phyloP scores from a whole-genome alignment of 1,140 invertebrate genomes.

The Grapholita molesta region DNA sequence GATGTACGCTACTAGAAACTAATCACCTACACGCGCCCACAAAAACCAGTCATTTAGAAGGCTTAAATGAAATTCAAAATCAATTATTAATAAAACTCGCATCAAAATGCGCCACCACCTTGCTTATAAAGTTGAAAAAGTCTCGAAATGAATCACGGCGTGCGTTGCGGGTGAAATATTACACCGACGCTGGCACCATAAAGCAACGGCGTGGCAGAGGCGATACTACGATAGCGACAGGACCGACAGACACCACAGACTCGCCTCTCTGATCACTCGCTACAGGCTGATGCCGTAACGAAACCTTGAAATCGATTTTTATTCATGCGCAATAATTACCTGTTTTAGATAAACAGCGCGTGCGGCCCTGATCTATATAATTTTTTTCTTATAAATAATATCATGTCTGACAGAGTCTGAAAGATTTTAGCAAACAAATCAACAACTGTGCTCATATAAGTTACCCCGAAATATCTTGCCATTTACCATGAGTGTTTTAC shows the following conservation, averaged over 20 bases:
- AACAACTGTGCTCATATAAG: too few species aligned
- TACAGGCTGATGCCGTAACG: slow-evolving; percentile 51
- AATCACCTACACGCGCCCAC: neutral
- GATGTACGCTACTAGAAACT: neutral
- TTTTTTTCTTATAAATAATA: too few species aligned
- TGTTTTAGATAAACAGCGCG: too few species aligned
- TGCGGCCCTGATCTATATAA: too few species aligned
- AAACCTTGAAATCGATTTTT: neutral
- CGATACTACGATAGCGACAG: slow-evolving; percentile 76
- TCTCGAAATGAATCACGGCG: slow-evolving; percentile 73
- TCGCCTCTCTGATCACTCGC: slow-evolving; percentile 47
- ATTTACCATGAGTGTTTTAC: too few species aligned
- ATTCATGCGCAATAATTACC: too few species aligned
- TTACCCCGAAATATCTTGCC: too few species aligned
- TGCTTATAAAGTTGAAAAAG: slow-evolving; percentile 53
- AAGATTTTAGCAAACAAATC: too few species aligned
- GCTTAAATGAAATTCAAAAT: neutral
- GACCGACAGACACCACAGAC: slow-evolving; percentile 69
- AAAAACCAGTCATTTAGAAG: neutral
- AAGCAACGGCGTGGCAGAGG: slow-evolving; percentile 71
- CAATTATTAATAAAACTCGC: neutral
- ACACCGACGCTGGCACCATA: slow-evolving; percentile 74
- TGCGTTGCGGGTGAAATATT: slow-evolving; percentile 76
- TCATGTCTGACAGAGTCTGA: too few species aligned
- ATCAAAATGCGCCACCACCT: neutral